Base-by-base conservation (phyloP, 1,140 invertebrate genomes). In the Rhopalosiphum maidis region DNA sequence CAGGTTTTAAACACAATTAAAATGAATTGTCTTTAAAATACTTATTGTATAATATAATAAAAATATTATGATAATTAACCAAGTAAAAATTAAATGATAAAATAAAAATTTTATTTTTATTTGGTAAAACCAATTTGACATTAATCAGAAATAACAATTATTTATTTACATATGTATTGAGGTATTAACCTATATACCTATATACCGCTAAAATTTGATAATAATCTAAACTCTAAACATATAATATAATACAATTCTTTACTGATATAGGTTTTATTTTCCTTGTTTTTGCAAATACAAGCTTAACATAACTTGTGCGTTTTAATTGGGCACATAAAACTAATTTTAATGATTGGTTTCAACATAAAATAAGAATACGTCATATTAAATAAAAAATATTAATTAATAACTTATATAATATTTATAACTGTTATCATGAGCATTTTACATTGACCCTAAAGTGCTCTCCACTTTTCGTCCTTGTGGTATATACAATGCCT, bases 401-500 rank as follows among this genome's bases (percentile, higher is more conserved):
- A 18, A 68, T 18, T 68, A 68, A 68, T 68, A 18, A n/a, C 30
- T 68, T 68, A n/a, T 68, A n/a, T 18, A 68, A 68, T 68, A 68
- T 30, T n/a, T 21, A 54, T 54, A 48, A 48, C 48, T 54, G 30
- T 60, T 60, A 60, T n/a, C 11, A 68, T 85, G 37, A 85, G 9
- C 35, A 85, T 86, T 86, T 86, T 86, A 18, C 85, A 86, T 86
- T 86, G 85, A 86, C 85, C 85, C 85, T 25, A 46, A 25, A 6
- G 11, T 86, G 43, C 85, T 46, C 41, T 86, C 85, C 85, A 86
- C 37, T 46, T 37, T 15, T 86, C 23, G 41, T 86, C 85, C 85
- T 86, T 86, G 37, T 46, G 15, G 46, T 41, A 43, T 85, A 86
- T 46, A 46, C 85, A 86, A 86, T 46, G 85, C 15, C 41, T 46